A percentile compares a stretch with the other conserved stretches of the same genome.
Conservation (phyloP, 2,113 vertebrate genomes). For the Hemicordylus capensis region DNA sequence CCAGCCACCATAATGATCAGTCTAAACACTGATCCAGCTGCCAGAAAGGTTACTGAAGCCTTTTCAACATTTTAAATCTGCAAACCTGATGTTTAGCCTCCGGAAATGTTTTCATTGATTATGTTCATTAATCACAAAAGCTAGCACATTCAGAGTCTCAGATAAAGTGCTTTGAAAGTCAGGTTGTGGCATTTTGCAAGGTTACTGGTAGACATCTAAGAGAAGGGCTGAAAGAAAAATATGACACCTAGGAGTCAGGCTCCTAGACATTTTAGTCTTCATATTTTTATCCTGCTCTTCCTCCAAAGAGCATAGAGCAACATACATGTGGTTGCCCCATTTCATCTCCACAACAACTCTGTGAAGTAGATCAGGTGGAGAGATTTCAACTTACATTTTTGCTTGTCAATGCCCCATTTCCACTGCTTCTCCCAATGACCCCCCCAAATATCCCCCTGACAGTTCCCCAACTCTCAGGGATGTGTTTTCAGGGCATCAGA, state of each 20-base stretch:
- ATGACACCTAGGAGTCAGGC: neutral
- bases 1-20: slow-evolving; percentile 12
- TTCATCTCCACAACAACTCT: neutral
- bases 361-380: neutral
- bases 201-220: neutral
- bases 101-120: slow-evolving; percentile 28
- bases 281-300: neutral
- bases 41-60: neutral
- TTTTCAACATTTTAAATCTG: slow-evolving; percentile 27
- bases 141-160: slow-evolving; percentile 6
- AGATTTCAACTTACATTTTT: too few relatives aligned
- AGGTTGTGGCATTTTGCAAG: neutral
- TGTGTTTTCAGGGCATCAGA: too few relatives aligned
- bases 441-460: too few relatives aligned
- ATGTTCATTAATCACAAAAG: slow-evolving; percentile 47
- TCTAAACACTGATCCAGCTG: slow-evolving; percentile 23
- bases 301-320: neutral
- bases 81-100: slow-evolving; percentile 19
- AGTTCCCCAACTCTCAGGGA: too few relatives aligned
- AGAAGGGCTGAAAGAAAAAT: neutral
- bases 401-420: too few relatives aligned
- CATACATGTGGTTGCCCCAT: neutral
- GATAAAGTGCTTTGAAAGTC: slow-evolving; percentile 12
- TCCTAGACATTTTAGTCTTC: neutral
- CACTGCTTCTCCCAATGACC: too few relatives aligned